These are phyloP conservation scores for Emberiza fucata DNA, from an alignment of 2,113 vertebrate species.

Conservation along the genomic window DNA sequence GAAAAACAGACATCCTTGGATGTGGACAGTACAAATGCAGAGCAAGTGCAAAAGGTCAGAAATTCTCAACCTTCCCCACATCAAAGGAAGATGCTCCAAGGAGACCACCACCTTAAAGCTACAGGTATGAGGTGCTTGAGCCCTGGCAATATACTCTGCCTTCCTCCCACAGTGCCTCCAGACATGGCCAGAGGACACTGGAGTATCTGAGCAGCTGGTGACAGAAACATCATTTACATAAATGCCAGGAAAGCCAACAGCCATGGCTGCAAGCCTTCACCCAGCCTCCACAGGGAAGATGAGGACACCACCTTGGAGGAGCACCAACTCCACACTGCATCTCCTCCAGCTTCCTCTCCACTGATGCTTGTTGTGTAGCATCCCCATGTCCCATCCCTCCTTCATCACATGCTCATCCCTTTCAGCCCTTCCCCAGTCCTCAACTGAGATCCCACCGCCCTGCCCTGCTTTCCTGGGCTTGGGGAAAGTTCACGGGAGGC, in stretches of 20 bases:
- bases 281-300: not conserved
- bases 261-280: not conserved
- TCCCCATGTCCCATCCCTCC: not conserved
- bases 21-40: not conserved
- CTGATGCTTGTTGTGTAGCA: not conserved
- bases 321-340: not conserved
- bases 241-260: not conserved
- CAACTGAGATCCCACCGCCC: not conserved
- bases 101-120: not conserved
- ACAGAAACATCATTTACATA: not conserved
- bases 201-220: not conserved
- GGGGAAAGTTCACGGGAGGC: not conserved
- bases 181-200: not conserved
- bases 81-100: not conserved
- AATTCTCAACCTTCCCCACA: not conserved
- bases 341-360: not conserved
- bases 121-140: not conserved
- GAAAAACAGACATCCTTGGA: not conserved
- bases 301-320: not conserved
- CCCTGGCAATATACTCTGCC: not conserved
- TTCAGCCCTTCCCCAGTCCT: not conserved
- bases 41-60: not conserved
- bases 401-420: not conserved
- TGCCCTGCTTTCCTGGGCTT: not conserved
- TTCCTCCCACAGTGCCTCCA: not conserved